Evolutionary conservation across 2,797 vertebrate genomes (phyloP).

Genomic region (Rhinogobio ventralis): DNA sequence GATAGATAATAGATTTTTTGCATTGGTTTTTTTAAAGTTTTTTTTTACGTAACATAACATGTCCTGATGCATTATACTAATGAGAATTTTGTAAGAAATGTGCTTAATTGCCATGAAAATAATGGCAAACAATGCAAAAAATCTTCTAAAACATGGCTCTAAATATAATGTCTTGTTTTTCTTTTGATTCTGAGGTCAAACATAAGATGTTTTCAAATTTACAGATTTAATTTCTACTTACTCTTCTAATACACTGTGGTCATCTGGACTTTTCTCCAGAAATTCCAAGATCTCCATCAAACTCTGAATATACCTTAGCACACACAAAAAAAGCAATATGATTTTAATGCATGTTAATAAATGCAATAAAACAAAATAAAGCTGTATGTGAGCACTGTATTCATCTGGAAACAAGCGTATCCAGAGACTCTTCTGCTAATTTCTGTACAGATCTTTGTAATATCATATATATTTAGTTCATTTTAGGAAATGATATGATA

Average conservation of each 20-base stretch:
- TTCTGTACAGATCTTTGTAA: not conserved
- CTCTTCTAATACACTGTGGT: conserved; percentile 85
- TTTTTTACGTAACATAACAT: too few species aligned
- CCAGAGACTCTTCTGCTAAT: not conserved
- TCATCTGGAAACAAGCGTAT: not conserved
- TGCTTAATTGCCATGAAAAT: not conserved
- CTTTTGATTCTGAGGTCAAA: not conserved
- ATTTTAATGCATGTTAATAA: not conserved
- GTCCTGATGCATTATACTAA: not conserved
- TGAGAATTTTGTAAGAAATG: not conserved
- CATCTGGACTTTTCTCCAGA: conserved; percentile 87
- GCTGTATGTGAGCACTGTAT: not conserved
- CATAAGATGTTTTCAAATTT: not conserved
- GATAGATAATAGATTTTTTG: too few species aligned
- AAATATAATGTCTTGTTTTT: not conserved
- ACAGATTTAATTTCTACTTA: conserved; percentile 72
- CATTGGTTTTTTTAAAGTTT: too few species aligned
- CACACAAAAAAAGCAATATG: conserved; percentile 9
- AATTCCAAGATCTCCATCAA: conserved; percentile 94
- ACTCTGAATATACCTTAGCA: conserved; percentile 92
- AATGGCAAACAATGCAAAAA: not conserved
- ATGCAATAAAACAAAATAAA: not conserved
- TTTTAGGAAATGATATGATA: not conserved
- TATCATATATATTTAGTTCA: not conserved
- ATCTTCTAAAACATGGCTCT: not conserved